Percentiles rank a stretch among this genome's conserved stretches.
These are phyloP conservation scores for Lucilia cuprina DNA, from an alignment of 1,140 invertebrate genomes.

Conservation along the genomic window DNA sequence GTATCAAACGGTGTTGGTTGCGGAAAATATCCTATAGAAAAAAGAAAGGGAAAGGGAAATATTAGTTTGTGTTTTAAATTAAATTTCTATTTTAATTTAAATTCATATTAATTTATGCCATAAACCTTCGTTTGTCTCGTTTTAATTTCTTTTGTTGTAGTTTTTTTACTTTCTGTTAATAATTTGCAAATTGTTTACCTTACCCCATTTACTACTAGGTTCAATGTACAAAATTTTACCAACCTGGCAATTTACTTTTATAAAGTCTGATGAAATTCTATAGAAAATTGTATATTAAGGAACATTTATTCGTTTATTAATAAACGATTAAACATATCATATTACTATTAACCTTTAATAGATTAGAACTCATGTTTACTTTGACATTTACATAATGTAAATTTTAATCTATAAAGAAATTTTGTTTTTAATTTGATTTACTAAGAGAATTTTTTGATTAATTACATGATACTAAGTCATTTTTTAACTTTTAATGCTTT, in stretches of 20 bases:
- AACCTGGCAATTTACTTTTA: too few relatives aligned
- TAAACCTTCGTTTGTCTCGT: not conserved
- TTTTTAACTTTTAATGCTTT: not conserved
- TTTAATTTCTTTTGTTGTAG: not conserved
- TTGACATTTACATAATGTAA: too few relatives aligned
- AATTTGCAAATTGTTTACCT: not conserved
- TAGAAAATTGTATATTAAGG: too few relatives aligned
- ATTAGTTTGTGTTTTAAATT: not conserved
- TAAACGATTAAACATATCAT: too few relatives aligned
- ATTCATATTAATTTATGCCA: not conserved
- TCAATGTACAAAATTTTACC: not conserved
- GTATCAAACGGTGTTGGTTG: constrained; percentile 60
- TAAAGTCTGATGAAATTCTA: too few relatives aligned
- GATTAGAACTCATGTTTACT: too few relatives aligned
- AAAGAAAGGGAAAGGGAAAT: constrained; percentile 11
- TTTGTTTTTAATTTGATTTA: too few relatives aligned
- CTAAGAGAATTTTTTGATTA: not conserved
- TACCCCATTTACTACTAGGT: not conserved
- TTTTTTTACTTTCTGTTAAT: not conserved
- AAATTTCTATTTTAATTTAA: not conserved
- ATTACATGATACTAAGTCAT: not conserved
- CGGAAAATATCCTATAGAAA: constrained; percentile 54
- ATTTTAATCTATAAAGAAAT: too few relatives aligned
- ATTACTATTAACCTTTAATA: too few relatives aligned
- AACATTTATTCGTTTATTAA: too few relatives aligned